A percentile compares a stretch with the other conserved stretches of the same genome.
Evolutionary conservation across 2,113 vertebrate genomes (phyloP).

Genomic region (Anolis sagrei): DNA sequence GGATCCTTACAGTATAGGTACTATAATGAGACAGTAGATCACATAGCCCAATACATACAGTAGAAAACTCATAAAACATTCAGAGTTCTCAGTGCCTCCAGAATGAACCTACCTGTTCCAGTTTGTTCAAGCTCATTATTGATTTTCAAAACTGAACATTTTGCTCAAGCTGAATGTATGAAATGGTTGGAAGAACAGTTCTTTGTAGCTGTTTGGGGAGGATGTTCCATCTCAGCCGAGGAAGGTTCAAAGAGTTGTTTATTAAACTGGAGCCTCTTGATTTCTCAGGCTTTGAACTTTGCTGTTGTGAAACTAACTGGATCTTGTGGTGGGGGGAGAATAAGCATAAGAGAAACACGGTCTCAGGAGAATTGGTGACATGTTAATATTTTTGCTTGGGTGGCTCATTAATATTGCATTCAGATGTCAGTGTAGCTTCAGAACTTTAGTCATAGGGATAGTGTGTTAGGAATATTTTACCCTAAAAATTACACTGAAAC

Average conservation of each 20-base stretch:
- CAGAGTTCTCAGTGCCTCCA: constrained; percentile 12
- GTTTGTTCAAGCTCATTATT: constrained; percentile 29
- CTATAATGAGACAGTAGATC: neutral
- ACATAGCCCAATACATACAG: neutral
- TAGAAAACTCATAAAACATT: constrained; percentile 9
- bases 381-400: neutral
- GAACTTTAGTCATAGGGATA: neutral
- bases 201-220: constrained; percentile 18
- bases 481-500: neutral
- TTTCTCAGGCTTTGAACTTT: neutral
- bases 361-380: neutral
- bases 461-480: neutral
- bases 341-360: neutral
- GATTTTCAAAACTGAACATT: constrained; percentile 22
- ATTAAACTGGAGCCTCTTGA: constrained; percentile 1
- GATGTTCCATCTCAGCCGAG: neutral
- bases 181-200: constrained; percentile 14
- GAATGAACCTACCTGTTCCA: neutral
- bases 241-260: neutral
- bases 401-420: neutral
- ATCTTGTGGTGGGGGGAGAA: neutral
- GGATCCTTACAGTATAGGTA: neutral
- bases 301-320: constrained; percentile 22
- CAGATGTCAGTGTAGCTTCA: neutral
- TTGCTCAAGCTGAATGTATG: constrained; percentile 4